Evolutionary conservation across 1,140 invertebrate genomes (phyloP).

Genomic region (Batillaria attramentaria): DNA sequence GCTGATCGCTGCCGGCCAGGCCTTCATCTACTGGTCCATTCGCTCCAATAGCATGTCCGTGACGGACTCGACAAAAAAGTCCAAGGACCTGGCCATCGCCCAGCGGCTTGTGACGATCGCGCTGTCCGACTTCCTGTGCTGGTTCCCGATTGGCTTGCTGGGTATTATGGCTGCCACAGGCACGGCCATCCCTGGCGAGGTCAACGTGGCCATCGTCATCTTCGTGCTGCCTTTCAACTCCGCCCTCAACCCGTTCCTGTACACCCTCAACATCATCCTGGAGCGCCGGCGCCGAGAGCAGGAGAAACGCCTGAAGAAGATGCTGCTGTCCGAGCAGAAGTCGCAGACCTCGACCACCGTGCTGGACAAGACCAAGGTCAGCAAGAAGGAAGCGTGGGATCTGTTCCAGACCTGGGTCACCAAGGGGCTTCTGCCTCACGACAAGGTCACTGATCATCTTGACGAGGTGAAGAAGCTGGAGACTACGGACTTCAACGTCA

Average conservation of each 20-base stretch:
- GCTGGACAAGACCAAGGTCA: not conserved
- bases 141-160: constrained; percentile 41
- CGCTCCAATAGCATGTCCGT: not conserved
- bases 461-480: too few relatives aligned
- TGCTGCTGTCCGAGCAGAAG: not conserved
- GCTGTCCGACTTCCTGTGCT: constrained; percentile 37
- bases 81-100: constrained; percentile 29
- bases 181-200: constrained; percentile 16
- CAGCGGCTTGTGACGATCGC: constrained; percentile 21
- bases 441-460: not conserved
- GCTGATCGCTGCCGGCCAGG: constrained; percentile 42
- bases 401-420: constrained; percentile 1
- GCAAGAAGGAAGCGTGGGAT: not conserved
- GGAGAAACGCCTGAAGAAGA: not conserved
- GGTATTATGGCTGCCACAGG: constrained; percentile 23
- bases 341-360: too few relatives aligned
- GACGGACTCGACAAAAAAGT: not conserved
- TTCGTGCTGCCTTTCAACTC: constrained; percentile 36
- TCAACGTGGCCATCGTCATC: constrained; percentile 22
- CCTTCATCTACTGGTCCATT: constrained; percentile 41
- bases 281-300: not conserved
- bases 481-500: too few relatives aligned
- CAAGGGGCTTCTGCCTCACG: not conserved
- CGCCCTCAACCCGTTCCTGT: constrained; percentile 35
- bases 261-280: constrained; percentile 25